A percentile compares a stretch with the other conserved stretches of the same genome.
phyloP scores from a whole-genome alignment of 2,113 vertebrate species.

The Eurystomus gularis region DNA sequence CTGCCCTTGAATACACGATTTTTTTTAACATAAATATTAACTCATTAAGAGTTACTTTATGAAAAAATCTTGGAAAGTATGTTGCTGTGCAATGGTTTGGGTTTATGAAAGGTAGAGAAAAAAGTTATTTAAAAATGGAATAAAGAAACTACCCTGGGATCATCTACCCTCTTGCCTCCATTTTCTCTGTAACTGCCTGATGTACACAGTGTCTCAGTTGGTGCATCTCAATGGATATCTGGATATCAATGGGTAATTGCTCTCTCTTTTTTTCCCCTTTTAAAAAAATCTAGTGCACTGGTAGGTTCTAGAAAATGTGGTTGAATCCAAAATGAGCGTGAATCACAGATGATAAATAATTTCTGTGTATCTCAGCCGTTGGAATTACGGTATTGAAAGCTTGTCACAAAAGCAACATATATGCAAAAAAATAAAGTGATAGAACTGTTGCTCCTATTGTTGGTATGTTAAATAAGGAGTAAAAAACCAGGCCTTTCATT shows the following conservation, averaged over 20 bases:
- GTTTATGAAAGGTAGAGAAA: not conserved
- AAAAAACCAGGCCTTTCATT: not conserved
- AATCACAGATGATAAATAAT: not conserved
- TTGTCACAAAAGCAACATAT: not conserved
- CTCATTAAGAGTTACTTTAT: not conserved
- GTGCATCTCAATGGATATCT: no score
- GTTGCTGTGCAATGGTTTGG: not conserved
- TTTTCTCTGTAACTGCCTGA: not conserved
- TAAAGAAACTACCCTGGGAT: not conserved
- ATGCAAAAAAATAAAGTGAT: not conserved
- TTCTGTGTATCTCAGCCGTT: not conserved
- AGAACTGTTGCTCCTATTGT: not conserved
- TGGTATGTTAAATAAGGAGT: not conserved
- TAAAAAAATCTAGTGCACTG: not conserved
- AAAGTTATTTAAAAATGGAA: not conserved
- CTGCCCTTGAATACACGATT: rapidly evolving
- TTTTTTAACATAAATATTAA: not conserved
- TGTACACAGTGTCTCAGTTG: not conserved
- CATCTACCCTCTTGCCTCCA: not conserved
- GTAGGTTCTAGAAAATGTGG: not conserved
- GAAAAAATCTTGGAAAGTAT: not conserved
- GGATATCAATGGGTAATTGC: not conserved
- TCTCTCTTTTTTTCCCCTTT: rapidly evolving
- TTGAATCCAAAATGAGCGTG: not conserved
- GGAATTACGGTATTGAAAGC: not conserved